Base-by-base conservation (phyloP, 2,113 vertebrate genomes). In the Ornithorhynchus anatinus region DNA sequence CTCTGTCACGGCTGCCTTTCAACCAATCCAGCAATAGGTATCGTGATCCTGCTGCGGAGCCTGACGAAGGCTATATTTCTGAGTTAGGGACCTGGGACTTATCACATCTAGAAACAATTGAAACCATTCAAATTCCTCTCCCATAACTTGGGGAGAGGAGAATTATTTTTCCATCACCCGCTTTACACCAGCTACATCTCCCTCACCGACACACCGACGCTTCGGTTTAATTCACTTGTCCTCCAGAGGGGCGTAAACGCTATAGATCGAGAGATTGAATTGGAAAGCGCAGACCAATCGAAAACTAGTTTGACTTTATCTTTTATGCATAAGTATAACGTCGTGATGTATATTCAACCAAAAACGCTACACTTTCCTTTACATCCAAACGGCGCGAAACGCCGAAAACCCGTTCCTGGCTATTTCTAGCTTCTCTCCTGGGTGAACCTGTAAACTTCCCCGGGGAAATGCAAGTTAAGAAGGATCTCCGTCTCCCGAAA, bases 241-340 rank as follows among this genome's bases (percentile, higher is more conserved):
- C 64, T 77, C 53, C 59, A 66, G 59, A 86, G 20, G 1, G 78
- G 20, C 37, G 40, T 74, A 77, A 81, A 81, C 27, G 14, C 38
- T 65, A 3, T 47, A 7, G 51, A 45, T 33, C 45, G 29, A 81
- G 56, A 79, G 72, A 70, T 3, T 33, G 14, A 47, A 77, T 81
- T 80, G 39, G 51, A 81, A 69, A 82, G 76, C 59, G 35, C 31
- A 25, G 38, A 69, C 42, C 61, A 80, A 43, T 68, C 40, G 42
- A 51, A 75, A 86, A 75, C 73, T 72, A 74, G 19, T 72, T 72
- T 40, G 32, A 14, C 17, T 75, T 80, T 69, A 77, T 86, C 42
- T 83, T 87, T 85, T 72, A 70, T 72, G 52, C 38, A 36, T 59
- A 77, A 67, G 40, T 40, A 35, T 69, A 80, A 72, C 37, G 32